Evolutionary conservation across 1,140 invertebrate species (phyloP).

Genomic region (Argopecten irradians): DNA sequence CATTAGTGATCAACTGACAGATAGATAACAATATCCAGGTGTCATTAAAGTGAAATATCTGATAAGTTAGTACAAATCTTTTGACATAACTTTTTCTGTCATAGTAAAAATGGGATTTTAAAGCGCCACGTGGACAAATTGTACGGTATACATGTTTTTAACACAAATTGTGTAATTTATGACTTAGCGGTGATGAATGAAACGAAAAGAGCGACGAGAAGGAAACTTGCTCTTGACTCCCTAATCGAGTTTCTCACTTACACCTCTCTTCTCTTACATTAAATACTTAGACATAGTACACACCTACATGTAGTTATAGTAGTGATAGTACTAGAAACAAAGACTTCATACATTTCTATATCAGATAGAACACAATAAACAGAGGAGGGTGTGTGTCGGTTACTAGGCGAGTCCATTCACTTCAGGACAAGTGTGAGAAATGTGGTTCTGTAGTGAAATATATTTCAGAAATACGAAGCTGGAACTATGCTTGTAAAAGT

Average conservation of each 20-base stretch:
- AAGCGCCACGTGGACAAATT: no score
- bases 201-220: neutral
- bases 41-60: no score
- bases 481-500: neutral
- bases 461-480: neutral
- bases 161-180: neutral
- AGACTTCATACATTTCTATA: neutral
- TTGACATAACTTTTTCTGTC: no score
- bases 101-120: no score
- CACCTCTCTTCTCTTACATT: neutral
- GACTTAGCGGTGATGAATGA: neutral
- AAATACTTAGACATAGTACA: neutral
- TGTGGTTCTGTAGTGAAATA: neutral
- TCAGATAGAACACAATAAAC: neutral
- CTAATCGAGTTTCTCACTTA: neutral
- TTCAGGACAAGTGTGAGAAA: neutral
- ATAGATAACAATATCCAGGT: no score
- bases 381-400: constrained; percentile 3
- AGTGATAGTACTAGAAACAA: neutral
- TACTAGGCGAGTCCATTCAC: neutral
- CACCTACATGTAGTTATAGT: no score
- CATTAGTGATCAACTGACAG: no score
- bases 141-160: no score
- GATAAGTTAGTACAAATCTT: no score
- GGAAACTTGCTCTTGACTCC: neutral